These are phyloP conservation scores for Petrocephalus schoutedeni DNA, from an alignment of 2,797 vertebrate species.

Conservation along the genomic window DNA sequence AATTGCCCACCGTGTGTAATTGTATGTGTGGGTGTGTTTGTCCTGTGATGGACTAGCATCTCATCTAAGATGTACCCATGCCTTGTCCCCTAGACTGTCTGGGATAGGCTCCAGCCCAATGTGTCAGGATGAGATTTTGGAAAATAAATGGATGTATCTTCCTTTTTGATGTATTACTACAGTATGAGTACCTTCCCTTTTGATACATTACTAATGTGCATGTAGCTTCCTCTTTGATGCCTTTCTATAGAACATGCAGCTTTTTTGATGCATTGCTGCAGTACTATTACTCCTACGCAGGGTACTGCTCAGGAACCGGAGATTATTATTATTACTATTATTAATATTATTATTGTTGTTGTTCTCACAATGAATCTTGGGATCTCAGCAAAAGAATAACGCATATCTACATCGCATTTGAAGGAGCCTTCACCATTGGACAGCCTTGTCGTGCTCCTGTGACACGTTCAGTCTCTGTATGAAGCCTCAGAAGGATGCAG, in stretches of 20 bases:
- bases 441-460: not conserved
- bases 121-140: not conserved
- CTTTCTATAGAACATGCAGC: not conserved
- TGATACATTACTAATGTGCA: not conserved
- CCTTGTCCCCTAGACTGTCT: not conserved
- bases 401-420: not conserved
- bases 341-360: not conserved
- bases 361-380: not conserved
- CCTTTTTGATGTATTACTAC: not conserved
- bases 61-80: not conserved
- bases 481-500: not conserved
- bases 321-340: not conserved
- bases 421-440: not conserved
- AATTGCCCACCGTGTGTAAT: not conserved
- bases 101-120: not conserved
- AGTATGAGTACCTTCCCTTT: not conserved
- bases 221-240: not conserved
- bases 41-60: not conserved
- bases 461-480: not conserved
- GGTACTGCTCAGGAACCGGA: not conserved
- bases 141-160: not conserved
- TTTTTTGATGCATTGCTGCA: not conserved
- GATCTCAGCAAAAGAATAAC: not conserved
- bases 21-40: not conserved
- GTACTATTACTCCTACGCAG: not conserved